Percentiles rank a stretch among this genome's conserved stretches.
These are phyloP conservation scores for pig (Sus scrofa) DNA, from an alignment of 2,113 vertebrate species.

Conservation along the genomic window T2T-Sscrofa CM000814.6:74594501-74595000, in stretches of 20 bases:
- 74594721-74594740: neutral
- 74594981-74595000: too few relatives aligned
- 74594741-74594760: neutral
- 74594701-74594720: neutral
- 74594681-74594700: neutral
- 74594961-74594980: too few relatives aligned
- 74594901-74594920: neutral
- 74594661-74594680: neutral
- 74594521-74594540: neutral
- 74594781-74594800: slow-evolving; percentile 50
- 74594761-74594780: neutral
- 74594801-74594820: slow-evolving; percentile 41
- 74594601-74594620: neutral
- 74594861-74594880: neutral
- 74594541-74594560: neutral
- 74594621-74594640: neutral
- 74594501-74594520: neutral
- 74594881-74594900: neutral
- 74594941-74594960: neutral
- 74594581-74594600: neutral
- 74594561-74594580: neutral
- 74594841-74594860: neutral
- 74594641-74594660: neutral
- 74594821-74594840: neutral
- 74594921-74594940: neutral